Conservation (phyloP, 2,888 invertebrate genomes). For the Ectemnius cavifrons region DNA sequence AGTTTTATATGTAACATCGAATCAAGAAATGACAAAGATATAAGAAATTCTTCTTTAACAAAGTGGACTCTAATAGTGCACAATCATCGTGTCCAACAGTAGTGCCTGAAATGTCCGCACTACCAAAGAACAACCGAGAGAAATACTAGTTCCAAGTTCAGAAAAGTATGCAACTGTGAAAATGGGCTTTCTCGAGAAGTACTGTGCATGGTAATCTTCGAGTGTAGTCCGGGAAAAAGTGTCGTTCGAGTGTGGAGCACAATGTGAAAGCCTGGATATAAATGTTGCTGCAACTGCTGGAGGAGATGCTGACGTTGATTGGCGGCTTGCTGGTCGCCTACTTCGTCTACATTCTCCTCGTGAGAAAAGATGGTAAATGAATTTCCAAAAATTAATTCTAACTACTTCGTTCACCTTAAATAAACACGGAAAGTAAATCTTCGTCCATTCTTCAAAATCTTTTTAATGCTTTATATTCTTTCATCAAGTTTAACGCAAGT, state of each 20-base stretch:
- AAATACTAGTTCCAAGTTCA: too few species aligned
- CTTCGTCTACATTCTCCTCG: constrained; percentile 70
- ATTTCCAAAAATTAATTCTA: background rate
- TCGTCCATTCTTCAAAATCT: background rate
- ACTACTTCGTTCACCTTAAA: background rate
- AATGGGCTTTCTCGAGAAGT: too few species aligned
- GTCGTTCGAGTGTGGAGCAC: constrained; percentile 27
- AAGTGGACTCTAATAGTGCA: too few species aligned
- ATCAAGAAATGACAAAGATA: too few species aligned
- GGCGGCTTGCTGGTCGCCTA: constrained; percentile 72
- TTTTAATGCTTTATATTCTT: background rate
- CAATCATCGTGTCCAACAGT: too few species aligned
- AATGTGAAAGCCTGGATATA: constrained; percentile 62
- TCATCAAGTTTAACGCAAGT: background rate
- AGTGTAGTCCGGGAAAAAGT: constrained; percentile 3
- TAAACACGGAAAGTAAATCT: background rate
- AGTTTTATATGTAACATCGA: too few species aligned
- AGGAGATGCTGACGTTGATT: constrained; percentile 74
- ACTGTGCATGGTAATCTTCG: background rate
- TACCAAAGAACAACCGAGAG: too few species aligned
- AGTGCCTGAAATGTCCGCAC: too few species aligned
- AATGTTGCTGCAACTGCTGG: constrained; percentile 69
- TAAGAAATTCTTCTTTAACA: too few species aligned
- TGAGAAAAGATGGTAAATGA: constrained; percentile 70
- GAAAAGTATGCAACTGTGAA: too few species aligned